Base-by-base conservation (phyloP, 2,888 invertebrate species). In the Melieria picta region DNA sequence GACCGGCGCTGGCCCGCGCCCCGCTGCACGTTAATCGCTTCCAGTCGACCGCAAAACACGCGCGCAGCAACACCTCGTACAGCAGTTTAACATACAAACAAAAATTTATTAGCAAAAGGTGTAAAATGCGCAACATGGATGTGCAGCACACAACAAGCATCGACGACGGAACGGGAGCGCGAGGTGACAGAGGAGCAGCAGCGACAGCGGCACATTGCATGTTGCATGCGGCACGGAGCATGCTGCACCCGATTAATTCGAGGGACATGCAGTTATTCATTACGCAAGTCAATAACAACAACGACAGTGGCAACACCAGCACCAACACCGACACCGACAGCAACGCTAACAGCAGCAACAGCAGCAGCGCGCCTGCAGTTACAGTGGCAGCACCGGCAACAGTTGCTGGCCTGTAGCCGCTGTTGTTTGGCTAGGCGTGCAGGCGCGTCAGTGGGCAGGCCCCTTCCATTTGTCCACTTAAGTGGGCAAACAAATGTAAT, bases 201-300 rank as follows among this genome's bases (percentile, higher is more conserved):
- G 55, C 69, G 62, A 47, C 46, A 55, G 56, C 55, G 55, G 62
- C 69, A 69, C 62, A 68, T 52, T 50, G 46, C 55, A 61, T 62
- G 61, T 55, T 62, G 55, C 69, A 69, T 63, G 56, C 48, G 52
- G 45, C 43, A 50, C 43, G 46, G 55, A 16, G 10, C 61, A 11
- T 70, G 72, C 70, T 73, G 76, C 77, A 76, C 74, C 73, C 75
- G 76, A 74, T 75, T 76, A 77, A 77, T 76, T 75, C 72, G 72
- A 72, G 69, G 73, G 71, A 76, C 76, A 76, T 74, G 74, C 72
- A 76, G 74, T 76, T 76, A 77, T 76, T 77, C 63, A 63, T 69
- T 69, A 69, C 69, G 47, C 69, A 63, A 69, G 69, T 69, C 69
- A 69, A 69, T 69, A 69, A 62, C 56, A 16, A 55, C 55, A 52